Conservation (phyloP, 2,888 invertebrate species). For the Slavum lentiscoides region DNA sequence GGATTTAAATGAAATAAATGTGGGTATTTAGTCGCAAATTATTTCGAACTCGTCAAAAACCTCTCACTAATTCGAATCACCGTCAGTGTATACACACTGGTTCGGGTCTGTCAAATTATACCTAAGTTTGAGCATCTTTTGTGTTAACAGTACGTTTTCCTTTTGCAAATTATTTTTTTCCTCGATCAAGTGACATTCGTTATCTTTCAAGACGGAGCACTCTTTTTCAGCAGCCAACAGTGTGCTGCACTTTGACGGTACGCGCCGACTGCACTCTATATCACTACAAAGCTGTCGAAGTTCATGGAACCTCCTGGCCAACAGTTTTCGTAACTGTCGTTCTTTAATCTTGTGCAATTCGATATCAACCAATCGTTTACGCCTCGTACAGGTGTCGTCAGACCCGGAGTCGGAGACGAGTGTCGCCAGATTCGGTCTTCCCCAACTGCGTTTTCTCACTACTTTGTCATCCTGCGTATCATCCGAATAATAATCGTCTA, state of each 20-base stretch:
- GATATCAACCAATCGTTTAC: background rate
- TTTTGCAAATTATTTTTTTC: background rate
- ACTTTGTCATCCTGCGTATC: background rate
- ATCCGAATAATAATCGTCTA: background rate
- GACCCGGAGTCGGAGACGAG: too few relatives aligned
- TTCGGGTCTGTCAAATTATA: too few relatives aligned
- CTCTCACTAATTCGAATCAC: too few relatives aligned
- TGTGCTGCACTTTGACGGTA: constrained; percentile 24
- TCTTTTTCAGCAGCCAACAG: constrained; percentile 35
- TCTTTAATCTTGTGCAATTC: constrained; percentile 33
- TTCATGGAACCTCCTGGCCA: background rate
- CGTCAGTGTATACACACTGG: too few relatives aligned
- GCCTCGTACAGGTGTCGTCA: background rate
- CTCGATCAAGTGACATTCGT: background rate
- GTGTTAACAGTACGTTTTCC: background rate
- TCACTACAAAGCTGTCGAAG: background rate
- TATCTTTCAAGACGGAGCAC: background rate
- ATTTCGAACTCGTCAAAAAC: too few relatives aligned
- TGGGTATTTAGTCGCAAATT: too few relatives aligned
- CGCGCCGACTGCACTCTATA: constrained; percentile 11
- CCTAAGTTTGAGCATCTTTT: background rate
- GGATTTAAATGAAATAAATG: too few relatives aligned
- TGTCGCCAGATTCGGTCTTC: background rate
- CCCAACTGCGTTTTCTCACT: background rate
- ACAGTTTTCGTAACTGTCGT: constrained; percentile 6